These are phyloP conservation scores for Schizopygopsis malacanthus DNA, from an alignment of 2,797 vertebrate genomes.

Conservation along the genomic window DNA sequence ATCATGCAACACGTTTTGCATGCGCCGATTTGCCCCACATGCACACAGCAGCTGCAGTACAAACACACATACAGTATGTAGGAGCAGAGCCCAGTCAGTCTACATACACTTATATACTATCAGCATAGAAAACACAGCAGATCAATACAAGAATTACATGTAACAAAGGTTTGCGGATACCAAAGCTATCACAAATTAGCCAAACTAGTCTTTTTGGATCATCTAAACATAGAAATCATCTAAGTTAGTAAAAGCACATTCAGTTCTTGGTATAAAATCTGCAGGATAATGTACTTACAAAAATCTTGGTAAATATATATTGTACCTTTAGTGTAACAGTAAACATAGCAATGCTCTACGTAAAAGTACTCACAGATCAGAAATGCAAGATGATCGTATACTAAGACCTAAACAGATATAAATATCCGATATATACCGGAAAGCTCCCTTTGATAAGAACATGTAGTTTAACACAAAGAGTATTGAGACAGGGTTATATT, in stretches of 20 bases:
- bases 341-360: constrained; percentile 69
- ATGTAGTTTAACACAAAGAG: constrained; percentile 65
- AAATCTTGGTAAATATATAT: constrained; percentile 61
- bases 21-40: constrained; percentile 76
- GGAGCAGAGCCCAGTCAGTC: constrained; percentile 54
- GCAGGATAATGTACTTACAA: constrained; percentile 79
- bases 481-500: constrained; percentile 69
- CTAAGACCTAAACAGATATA: constrained; percentile 42
- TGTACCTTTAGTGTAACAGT: constrained; percentile 56
- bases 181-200: constrained; percentile 76
- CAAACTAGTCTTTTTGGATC: constrained; percentile 65
- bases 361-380: constrained; percentile 61
- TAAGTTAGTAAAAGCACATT: constrained; percentile 84
- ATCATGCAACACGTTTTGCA: constrained; percentile 73
- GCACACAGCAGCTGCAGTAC: constrained; percentile 71
- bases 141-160: constrained; percentile 71
- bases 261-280: constrained; percentile 85
- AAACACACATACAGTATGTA: constrained; percentile 32
- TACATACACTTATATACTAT: constrained; percentile 68
- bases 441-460: constrained; percentile 60
- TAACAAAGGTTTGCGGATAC: constrained; percentile 73
- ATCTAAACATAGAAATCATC: constrained; percentile 72
- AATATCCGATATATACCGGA: constrained; percentile 50
- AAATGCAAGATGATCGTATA: constrained; percentile 33
- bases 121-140: constrained; percentile 68